phyloP scores from a whole-genome alignment of 2,113 vertebrate species.

The Ceratotherium simum region DNA sequence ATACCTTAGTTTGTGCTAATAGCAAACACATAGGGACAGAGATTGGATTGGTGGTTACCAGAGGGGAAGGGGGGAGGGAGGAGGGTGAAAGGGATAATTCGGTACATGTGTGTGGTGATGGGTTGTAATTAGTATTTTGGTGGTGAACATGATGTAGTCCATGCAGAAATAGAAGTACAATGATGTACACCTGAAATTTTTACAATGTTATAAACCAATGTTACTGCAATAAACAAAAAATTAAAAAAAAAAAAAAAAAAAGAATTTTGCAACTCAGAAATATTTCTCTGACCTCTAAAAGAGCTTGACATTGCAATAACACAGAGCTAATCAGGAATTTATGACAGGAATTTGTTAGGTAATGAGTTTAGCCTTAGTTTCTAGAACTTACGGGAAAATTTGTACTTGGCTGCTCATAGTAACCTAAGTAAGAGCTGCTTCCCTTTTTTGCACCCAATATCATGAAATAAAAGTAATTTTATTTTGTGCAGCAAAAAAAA shows the following conservation, averaged over 20 bases:
- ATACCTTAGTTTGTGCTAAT: background rate
- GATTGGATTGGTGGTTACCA: too few relatives aligned
- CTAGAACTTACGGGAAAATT: background rate
- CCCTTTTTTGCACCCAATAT: background rate
- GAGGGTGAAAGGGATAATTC: too few relatives aligned
- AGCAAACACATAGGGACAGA: too few relatives aligned
- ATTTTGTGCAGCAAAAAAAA: background rate
- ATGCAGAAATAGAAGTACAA: too few relatives aligned
- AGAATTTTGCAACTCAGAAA: slow-evolving; percentile 58
- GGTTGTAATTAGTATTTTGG: too few relatives aligned
- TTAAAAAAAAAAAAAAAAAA: too few relatives aligned
- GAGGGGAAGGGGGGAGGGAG: too few relatives aligned
- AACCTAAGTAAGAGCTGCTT: background rate
- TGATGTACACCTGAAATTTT: too few relatives aligned
- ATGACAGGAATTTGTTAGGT: background rate
- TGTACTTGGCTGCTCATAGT: background rate
- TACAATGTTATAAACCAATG: too few relatives aligned
- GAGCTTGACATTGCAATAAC: background rate
- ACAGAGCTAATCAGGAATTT: background rate
- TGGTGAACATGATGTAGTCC: too few relatives aligned
- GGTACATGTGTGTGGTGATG: too few relatives aligned
- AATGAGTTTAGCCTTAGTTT: background rate
- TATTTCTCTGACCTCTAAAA: slow-evolving; percentile 55
- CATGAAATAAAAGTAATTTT: background rate
- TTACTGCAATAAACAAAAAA: too few relatives aligned